phyloP scores from a whole-genome alignment of 2,797 vertebrate species.

The Mormyrus hasselquistii region DNA sequence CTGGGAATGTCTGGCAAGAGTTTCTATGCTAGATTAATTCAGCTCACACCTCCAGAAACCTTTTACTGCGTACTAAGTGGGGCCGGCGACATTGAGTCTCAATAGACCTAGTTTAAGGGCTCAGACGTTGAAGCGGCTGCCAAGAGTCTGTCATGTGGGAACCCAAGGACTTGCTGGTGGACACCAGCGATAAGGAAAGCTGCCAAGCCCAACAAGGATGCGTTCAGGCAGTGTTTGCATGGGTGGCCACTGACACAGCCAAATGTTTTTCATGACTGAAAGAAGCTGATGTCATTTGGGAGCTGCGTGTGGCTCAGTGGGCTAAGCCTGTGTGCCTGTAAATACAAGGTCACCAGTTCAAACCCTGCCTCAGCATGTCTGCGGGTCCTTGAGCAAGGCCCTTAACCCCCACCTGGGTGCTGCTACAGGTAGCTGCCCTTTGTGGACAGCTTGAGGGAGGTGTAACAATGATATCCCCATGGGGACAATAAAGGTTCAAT shows the following conservation, averaged over 20 bases:
- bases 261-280: neutral
- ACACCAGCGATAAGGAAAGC: neutral
- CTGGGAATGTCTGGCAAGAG: neutral
- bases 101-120: neutral
- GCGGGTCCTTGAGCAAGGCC: too few species aligned
- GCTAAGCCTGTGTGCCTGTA: too few species aligned
- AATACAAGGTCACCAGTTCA: too few species aligned
- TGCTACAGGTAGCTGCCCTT: too few species aligned
- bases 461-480: too few species aligned
- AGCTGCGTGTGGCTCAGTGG: too few species aligned
- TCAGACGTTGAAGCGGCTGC: neutral
- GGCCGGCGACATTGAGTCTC: neutral
- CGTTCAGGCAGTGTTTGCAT: neutral
- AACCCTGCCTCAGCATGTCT: too few species aligned
- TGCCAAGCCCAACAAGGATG: neutral
- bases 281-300: neutral
- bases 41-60: neutral
- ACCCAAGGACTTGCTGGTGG: neutral
- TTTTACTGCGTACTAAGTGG: neutral
- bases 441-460: too few species aligned
- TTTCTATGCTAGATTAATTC: neutral
- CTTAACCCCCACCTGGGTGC: too few species aligned
- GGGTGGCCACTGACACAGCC: neutral
- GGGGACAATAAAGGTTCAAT: too few species aligned
- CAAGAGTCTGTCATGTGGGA: neutral